A percentile compares a stretch with the other conserved stretches of the same genome.
Evolutionary conservation across 2,797 vertebrate species (phyloP).

Genomic region (Apogon talboti): DNA sequence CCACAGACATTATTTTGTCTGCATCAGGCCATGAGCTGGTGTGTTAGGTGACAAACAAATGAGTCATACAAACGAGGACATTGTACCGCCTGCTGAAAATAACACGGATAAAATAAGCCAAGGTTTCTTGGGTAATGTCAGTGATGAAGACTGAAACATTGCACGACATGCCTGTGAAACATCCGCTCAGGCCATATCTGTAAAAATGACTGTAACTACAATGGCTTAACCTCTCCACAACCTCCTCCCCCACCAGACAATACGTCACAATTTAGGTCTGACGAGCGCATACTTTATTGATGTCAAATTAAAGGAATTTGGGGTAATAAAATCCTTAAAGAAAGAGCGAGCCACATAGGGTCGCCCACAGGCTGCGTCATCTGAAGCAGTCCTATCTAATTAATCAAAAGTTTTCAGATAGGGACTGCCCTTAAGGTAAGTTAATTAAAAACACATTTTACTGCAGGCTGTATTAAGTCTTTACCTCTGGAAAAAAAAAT

Average conservation of each 20-base stretch:
- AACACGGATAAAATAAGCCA: neutral
- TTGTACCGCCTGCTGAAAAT: neutral
- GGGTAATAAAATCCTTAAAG: constrained; percentile 49
- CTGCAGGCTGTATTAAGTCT: constrained; percentile 51
- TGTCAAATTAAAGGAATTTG: constrained; percentile 55
- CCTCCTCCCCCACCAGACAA: neutral
- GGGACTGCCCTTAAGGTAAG: constrained; percentile 58
- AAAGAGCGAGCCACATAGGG: constrained; percentile 33
- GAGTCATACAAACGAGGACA: neutral
- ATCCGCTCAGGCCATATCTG: neutral
- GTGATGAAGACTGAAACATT: neutral
- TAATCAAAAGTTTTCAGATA: constrained; percentile 58
- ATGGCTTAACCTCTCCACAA: neutral
- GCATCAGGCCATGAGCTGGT: constrained; percentile 7
- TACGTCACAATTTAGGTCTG: constrained; percentile 14
- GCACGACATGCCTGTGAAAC: neutral
- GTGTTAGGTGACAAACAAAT: neutral
- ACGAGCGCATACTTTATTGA: constrained; percentile 29
- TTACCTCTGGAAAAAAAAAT: constrained; percentile 37
- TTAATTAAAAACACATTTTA: constrained; percentile 68
- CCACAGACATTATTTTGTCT: constrained; percentile 12
- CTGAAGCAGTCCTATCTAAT: constrained; percentile 58
- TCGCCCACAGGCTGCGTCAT: constrained; percentile 43
- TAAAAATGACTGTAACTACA: neutral
- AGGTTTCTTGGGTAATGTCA: neutral